phyloP scores from a whole-genome alignment of 2,797 vertebrate genomes.

The Poeciliopsis infans region DNA sequence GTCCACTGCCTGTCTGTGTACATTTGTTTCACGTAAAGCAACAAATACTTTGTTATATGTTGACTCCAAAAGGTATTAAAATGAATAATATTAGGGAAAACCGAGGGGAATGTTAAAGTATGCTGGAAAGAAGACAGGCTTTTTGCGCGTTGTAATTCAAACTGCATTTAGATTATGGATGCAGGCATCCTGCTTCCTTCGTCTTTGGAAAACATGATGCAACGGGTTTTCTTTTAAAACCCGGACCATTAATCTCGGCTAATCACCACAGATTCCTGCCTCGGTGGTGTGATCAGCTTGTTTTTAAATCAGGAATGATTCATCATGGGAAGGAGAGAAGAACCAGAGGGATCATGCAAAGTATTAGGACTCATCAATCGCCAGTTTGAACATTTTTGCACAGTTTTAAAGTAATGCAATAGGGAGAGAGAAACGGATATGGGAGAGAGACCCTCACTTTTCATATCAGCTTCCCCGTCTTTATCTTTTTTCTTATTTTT shows the following conservation, averaged over 20 bases:
- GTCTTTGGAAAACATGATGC: constrained; percentile 9
- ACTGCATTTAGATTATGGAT: constrained; percentile 46
- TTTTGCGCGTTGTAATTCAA: constrained; percentile 19
- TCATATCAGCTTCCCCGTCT: constrained; percentile 21
- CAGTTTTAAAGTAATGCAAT: constrained; percentile 57
- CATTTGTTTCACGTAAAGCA: not conserved
- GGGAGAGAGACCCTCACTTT: constrained; percentile 37
- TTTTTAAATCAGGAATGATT: constrained; percentile 56
- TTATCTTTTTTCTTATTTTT: constrained; percentile 28
- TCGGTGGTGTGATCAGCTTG: constrained; percentile 28
- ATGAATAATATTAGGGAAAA: not conserved
- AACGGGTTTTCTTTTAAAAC: constrained; percentile 12
- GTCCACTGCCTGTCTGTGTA: not conserved
- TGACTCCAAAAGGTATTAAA: not conserved
- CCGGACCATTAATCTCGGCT: constrained; percentile 20
- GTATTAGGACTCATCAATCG: constrained; percentile 50
- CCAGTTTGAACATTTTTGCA: constrained; percentile 58
- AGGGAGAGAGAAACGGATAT: constrained; percentile 29
- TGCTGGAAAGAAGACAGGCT: constrained; percentile 8
- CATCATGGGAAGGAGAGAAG: constrained; percentile 44
- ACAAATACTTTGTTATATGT: not conserved
- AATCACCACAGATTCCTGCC: constrained; percentile 38
- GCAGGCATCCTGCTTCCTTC: constrained; percentile 13
- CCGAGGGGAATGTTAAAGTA: constrained; percentile 31
- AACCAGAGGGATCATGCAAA: constrained; percentile 42